Conservation (phyloP, 2,113 vertebrate genomes). For the Tenrec ecaudatus region DNA sequence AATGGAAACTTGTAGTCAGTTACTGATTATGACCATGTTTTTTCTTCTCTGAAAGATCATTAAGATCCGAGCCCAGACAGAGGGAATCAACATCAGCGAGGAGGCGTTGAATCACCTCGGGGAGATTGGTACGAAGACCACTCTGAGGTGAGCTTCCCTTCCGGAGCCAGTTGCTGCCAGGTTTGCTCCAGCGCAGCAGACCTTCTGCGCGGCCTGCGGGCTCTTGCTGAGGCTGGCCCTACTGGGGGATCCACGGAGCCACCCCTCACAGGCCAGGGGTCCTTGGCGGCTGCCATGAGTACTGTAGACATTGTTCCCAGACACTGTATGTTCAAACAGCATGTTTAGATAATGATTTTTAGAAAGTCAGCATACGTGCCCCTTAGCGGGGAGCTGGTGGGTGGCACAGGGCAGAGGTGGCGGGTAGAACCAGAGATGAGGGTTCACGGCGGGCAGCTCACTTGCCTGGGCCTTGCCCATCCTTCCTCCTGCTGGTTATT, state of each 20-base stretch:
- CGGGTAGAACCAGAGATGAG: neutral
- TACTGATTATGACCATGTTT: neutral
- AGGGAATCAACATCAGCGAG: constrained; percentile 96
- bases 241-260: neutral
- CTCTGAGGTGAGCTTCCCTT: constrained; percentile 90
- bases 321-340: neutral
- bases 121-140: constrained; percentile 98
- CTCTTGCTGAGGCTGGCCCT: neutral
- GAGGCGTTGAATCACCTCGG: constrained; percentile 95
- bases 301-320: neutral
- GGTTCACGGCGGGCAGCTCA: neutral
- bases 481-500: no score
- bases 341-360: neutral
- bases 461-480: neutral
- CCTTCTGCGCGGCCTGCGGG: no score
- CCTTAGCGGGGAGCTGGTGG: neutral
- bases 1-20: neutral
- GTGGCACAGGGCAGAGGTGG: neutral
- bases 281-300: neutral
- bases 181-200: no score
- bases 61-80: constrained; percentile 98
- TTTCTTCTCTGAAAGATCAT: constrained; percentile 91
- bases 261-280: neutral
- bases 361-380: no score
- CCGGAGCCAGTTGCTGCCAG: neutral